Conservation (phyloP, 1,140 invertebrate genomes). For the Drosophila sproati region DNA sequence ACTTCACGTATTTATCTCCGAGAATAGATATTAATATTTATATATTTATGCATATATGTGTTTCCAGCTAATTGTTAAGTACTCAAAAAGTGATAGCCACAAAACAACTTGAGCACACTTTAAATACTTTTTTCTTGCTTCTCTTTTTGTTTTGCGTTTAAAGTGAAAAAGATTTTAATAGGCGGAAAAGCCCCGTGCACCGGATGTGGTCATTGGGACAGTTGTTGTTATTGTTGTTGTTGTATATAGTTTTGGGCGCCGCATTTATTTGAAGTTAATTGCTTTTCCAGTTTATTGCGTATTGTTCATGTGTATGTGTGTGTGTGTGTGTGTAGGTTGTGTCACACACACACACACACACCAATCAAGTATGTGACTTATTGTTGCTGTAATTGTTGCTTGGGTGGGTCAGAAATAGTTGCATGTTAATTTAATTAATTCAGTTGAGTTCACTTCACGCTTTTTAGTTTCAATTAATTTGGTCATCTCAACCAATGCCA, state of each 20-base stretch:
- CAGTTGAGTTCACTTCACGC: slow-evolving; percentile 33
- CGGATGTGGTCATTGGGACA: slow-evolving; percentile 58
- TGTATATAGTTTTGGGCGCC: slow-evolving; percentile 21
- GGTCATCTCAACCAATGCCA: slow-evolving; percentile 17
- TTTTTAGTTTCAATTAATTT: slow-evolving; percentile 60
- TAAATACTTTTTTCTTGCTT: not conserved
- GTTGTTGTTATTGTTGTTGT: slow-evolving; percentile 3
- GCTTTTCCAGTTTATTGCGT: slow-evolving; percentile 38
- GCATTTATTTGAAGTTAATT: slow-evolving; percentile 42
- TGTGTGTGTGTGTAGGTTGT: slow-evolving; percentile 5
- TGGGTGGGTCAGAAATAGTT: slow-evolving; percentile 50
- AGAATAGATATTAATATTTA: not conserved
- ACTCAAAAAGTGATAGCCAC: not conserved
- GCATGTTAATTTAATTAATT: slow-evolving; percentile 59
- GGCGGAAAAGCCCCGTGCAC: slow-evolving; percentile 62
- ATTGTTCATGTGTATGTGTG: not conserved
- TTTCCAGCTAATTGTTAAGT: slow-evolving; percentile 1
- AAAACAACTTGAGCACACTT: slow-evolving; percentile 13
- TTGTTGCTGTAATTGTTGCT: slow-evolving; percentile 12
- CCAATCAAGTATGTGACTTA: slow-evolving; percentile 2
- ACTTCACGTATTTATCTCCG: not conserved
- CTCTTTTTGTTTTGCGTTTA: slow-evolving; percentile 28
- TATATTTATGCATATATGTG: not conserved
- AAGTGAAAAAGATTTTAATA: slow-evolving; percentile 55
- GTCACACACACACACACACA: not conserved